Base-by-base conservation (phyloP, 2,113 vertebrate genomes). In the Anhinga rufa region DNA sequence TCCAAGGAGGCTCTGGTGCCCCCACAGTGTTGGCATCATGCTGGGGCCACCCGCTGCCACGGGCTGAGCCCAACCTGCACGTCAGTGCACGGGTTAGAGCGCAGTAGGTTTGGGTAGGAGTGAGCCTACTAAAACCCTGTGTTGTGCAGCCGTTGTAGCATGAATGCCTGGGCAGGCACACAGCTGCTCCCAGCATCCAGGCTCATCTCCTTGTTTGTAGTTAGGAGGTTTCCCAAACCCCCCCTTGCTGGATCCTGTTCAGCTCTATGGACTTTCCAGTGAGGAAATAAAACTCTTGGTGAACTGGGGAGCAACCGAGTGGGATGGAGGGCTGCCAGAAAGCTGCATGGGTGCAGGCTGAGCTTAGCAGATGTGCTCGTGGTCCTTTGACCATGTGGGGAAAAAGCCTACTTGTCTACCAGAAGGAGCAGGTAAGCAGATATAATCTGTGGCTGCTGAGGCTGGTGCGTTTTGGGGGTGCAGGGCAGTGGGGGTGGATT, bases 201-300 rank as follows among this genome's bases (percentile, higher is more conserved):
- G 52, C 60, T 84, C 13, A 9, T 21, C n/a, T 85, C 48, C 62
- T 62, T 49, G 13, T 42, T 72, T 90, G 75, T 82, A 48, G 36
- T 87, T 78, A 66, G 61, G 68, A 84, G 14, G 31, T 55, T 92
- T 92, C 78, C 44, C 26, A 80, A 10, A 9, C 32, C 40, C 26
- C 54, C 18, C 32, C 17, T 55, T 87, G 26, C 31, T 0, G 0
- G 9, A 72, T 91, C 85, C 48, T 95, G 48, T 58, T 52, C 40
- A 64, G 14, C 12, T 65, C 58, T 69, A 0, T 48, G 34, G 1
- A 1, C 46, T 57, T 90, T 58, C 62, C 1, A 1, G 28, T 1
- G 10, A 87, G 83, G 38, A 83, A 65, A 29, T 82, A 65, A 52
- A 61, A 61, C n/a, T 64, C 31, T 42, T 7, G 2, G 55, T 71